Evolutionary conservation across 2,113 vertebrate genomes (phyloP).

Genomic region (Leptocoma aspasia): DNA sequence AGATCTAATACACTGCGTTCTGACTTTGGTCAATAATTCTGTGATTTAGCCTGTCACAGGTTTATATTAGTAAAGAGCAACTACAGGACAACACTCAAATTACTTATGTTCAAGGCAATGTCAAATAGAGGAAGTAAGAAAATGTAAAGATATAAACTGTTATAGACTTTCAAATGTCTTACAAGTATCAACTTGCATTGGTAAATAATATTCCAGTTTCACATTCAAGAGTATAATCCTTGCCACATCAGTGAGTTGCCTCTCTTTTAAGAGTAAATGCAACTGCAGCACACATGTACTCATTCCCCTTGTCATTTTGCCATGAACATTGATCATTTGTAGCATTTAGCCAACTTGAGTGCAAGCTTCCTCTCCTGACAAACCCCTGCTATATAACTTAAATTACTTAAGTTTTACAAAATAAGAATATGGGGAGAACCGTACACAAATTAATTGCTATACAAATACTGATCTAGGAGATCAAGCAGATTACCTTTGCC

Average conservation of each 20-base stretch:
- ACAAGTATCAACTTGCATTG: not conserved
- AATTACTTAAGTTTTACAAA: not conserved
- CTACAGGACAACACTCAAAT: not conserved
- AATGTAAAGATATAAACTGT: not conserved
- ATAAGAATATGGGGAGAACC: not conserved
- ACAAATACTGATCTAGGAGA: not conserved
- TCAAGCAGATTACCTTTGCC: not conserved
- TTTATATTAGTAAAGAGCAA: not conserved
- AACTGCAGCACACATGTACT: not conserved
- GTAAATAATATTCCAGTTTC: not conserved
- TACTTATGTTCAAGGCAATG: not conserved
- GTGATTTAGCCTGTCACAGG: not conserved
- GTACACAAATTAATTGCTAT: not conserved
- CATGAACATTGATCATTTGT: not conserved
- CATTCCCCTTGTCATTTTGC: not conserved
- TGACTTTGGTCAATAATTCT: not conserved
- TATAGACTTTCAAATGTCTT: not conserved
- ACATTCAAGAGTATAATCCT: not conserved
- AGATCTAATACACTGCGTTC: not conserved
- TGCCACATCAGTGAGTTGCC: not conserved
- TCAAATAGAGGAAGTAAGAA: not conserved
- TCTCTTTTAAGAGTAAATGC: not conserved
- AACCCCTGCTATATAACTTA: not conserved
- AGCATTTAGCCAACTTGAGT: not conserved
- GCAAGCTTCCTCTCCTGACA: not conserved